Percentiles rank a stretch among this genome's conserved stretches.
phyloP scores from a whole-genome alignment of 2,113 vertebrate species.

The Ictalurus furcatus region DNA sequence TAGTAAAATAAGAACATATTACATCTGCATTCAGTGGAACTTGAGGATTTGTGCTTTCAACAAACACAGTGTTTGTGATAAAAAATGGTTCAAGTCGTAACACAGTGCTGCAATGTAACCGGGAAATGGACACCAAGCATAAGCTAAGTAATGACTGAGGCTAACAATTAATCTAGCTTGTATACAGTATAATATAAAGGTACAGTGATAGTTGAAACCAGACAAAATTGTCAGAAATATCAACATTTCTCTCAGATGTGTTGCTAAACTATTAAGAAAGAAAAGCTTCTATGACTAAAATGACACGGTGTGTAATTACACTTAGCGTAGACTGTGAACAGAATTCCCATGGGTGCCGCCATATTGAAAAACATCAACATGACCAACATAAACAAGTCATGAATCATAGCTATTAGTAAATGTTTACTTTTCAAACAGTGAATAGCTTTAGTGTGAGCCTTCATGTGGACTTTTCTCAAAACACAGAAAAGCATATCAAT shows the following conservation, averaged over 20 bases:
- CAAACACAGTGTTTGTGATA: neutral
- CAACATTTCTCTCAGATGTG: neutral
- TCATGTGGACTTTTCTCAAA: neutral
- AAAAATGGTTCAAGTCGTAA: neutral
- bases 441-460: neutral
- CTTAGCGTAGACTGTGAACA: neutral
- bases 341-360: neutral
- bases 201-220: neutral
- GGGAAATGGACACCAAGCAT: neutral
- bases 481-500: neutral
- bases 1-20: neutral
- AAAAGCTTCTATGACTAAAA: neutral
- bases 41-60: neutral
- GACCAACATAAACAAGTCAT: neutral
- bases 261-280: neutral
- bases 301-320: neutral
- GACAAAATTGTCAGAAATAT: neutral
- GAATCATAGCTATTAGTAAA: neutral
- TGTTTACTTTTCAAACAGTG: neutral
- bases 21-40: neutral
- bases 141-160: neutral
- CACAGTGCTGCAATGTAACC: neutral
- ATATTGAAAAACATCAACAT: neutral
- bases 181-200: neutral
- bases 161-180: neutral